These are phyloP conservation scores for Dendropsophus ebraccatus DNA, from an alignment of 2,113 vertebrate genomes.

Conservation along the genomic window DNA sequence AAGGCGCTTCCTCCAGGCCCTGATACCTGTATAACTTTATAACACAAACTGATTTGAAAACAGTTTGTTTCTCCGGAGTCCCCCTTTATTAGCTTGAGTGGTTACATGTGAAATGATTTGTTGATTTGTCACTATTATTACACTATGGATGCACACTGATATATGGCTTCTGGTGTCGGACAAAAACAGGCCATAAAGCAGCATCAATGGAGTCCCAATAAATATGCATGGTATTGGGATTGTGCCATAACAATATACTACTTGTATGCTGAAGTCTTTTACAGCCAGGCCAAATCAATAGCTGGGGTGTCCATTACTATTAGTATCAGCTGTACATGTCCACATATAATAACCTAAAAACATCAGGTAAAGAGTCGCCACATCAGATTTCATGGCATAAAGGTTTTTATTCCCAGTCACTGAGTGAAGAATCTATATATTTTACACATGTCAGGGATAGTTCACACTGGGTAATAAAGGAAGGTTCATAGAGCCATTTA, in stretches of 20 bases:
- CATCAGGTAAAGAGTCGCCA: no score
- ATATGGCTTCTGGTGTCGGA: neutral
- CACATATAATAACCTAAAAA: neutral
- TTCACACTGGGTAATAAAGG: constrained; percentile 30
- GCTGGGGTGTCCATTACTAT: no score
- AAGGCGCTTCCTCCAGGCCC: no score
- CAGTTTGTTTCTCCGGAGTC: no score
- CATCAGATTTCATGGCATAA: constrained; percentile 4
- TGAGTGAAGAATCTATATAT: constrained; percentile 42
- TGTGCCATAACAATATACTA: no score
- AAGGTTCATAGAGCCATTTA: constrained; percentile 34
- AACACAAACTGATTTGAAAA: no score
- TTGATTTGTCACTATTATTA: neutral
- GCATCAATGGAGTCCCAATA: neutral
- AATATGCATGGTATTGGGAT: neutral
- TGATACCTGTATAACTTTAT: no score
- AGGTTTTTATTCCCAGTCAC: neutral
- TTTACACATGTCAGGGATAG: constrained; percentile 8
- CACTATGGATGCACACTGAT: neutral
- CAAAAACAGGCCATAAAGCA: neutral
- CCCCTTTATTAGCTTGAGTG: no score
- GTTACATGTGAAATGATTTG: neutral
- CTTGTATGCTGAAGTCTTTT: neutral
- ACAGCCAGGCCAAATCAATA: neutral
- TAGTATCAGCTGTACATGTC: neutral